Evolutionary conservation across 2,113 vertebrate genomes (phyloP).

Genomic region (Nyctibius bracteatus): DNA sequence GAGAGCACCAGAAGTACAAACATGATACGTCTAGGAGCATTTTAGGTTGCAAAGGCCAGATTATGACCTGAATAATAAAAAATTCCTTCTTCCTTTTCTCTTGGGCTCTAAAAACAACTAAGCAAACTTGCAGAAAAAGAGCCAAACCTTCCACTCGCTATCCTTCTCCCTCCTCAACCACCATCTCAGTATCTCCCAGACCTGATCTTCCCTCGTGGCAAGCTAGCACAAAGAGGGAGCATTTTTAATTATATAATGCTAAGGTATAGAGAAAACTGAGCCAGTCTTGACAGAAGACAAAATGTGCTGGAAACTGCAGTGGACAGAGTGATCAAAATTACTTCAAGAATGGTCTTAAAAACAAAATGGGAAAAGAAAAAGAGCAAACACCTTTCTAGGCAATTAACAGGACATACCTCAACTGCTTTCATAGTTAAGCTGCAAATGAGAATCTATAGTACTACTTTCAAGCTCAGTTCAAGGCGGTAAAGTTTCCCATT

Average conservation of each 20-base stretch:
- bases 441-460: neutral
- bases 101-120: neutral
- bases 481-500: neutral
- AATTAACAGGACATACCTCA: neutral
- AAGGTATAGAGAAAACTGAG: neutral
- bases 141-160: neutral
- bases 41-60: slow-evolving; percentile 12
- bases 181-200: neutral
- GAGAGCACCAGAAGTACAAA: neutral
- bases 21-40: neutral
- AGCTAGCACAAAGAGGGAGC: neutral
- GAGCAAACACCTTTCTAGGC: neutral
- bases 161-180: neutral
- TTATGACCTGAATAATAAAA: neutral
- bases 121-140: slow-evolving; percentile 2
- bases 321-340: neutral
- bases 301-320: neutral
- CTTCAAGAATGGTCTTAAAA: neutral
- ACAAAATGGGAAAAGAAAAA: neutral
- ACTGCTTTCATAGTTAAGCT: neutral
- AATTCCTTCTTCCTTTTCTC: neutral
- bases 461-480: neutral
- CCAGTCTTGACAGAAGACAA: neutral
- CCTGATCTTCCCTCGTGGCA: neutral
- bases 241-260: neutral